Base-by-base conservation (phyloP, 2,113 vertebrate species). In the Kryptolebias marmoratus region DNA sequence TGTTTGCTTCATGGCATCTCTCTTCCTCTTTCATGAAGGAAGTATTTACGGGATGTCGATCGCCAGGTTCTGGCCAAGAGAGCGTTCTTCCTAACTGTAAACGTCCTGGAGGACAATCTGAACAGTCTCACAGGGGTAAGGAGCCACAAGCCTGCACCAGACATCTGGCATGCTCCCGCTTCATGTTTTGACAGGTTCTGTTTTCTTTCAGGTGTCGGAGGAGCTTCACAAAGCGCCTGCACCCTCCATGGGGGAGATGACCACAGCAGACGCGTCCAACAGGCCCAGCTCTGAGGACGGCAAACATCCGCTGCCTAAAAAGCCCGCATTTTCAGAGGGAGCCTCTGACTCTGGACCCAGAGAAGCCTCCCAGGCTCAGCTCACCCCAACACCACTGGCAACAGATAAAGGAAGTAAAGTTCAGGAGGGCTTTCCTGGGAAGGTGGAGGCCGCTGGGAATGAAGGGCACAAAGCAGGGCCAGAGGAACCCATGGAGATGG, bases 31-130 rank as follows among this genome's bases (percentile, higher is more conserved):
- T 49, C 71, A 71, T 74, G 0, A 84, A 99, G 98, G 94, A 99
- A 99, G 79, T 99, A 98, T 88, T 91, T 99, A 80, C 94, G 98
- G 80, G 98, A 99, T 99, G 97, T 97, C 63, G 98, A 99, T 93
- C 97, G 98, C 60, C 98, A 98, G 76, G 96, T 96, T 65, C 94
- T 99, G 95, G 96, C 98, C 31, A 96, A 98, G 76, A 94, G 95
- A 87, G 97, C 98, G 77, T 99, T 96, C 88, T 93, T 97, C 93
- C 95, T 98, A 88, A 98, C 95, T 82, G 96, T 99, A 87, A 97
- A 97, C 88, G 98, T 99, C 80, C 88, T 99, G 91, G 97, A 99
- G 90, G 98, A 99, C 90, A 97, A 96, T 1, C 94, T 99, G 89
- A 95, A 94, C 65, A 96, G 94, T 82, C 95, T 99, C 74, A 93